Evolutionary conservation across 37 sponge, comb jelly and placozoan genomes (phyloP), one percentile per base, ranked within the genome.

Genomic region (Beroe ovata): DNA sequence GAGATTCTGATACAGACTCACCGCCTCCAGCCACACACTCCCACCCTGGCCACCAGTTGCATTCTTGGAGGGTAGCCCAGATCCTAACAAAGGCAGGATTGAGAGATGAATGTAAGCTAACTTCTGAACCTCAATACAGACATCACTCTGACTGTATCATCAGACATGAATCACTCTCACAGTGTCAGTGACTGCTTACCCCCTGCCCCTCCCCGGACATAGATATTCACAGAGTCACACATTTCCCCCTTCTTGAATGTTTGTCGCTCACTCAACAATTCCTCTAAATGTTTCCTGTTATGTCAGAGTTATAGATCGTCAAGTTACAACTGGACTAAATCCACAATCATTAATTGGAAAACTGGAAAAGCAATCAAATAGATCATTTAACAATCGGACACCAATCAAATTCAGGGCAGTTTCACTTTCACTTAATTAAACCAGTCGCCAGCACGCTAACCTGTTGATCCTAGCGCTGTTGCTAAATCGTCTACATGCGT

Each of bases 11-110:
- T 42, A 77, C 4, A 42, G 8, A 4, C 22, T 6, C 28, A 77
- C 28, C 21, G 84, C 84, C 33, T 77, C 84, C 84, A 77, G 28
- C 84, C 42, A 77, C 14, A 77, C 84, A n/a, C 28, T 77, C 25
- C 84, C 84, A 18, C 84, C 84, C 22, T 77, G 6, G 20, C 84
- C 84, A 32, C 84, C 84, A 4, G 28, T 40, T 3, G 38, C 84
- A 20, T 77, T 77, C 54, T 77, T 77, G 26, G 54, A 47, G 54
- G 54, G 54, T 11, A 47, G 6, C 54, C 54, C 54, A 6, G 54
- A 47, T 16, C 54, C 54, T 47, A 11, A 11, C 11, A 16, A 47
- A 47, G 54, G 54, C 11, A n/a, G n/a, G n/a, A n/a, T n/a, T n/a
- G n/a, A n/a, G n/a, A n/a, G n/a, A n/a, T n/a, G n/a, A n/a, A n/a